phyloP scores from a whole-genome alignment of 2,113 vertebrate species.

The Gallinago undulata region DNA sequence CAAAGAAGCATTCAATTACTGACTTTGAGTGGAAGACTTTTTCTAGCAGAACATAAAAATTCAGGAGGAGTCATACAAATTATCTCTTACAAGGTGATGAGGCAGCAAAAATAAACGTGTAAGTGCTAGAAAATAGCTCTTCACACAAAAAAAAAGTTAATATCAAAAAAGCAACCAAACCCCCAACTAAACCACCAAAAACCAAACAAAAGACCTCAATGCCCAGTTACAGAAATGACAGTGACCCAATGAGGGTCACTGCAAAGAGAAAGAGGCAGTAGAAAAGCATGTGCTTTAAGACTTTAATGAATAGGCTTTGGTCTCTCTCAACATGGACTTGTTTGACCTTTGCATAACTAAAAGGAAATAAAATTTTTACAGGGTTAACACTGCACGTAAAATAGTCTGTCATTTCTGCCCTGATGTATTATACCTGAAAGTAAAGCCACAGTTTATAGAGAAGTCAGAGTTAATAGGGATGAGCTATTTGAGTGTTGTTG shows the following conservation, averaged over 20 bases:
- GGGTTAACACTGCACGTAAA: background rate
- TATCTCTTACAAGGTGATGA: background rate
- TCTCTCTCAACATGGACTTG: background rate
- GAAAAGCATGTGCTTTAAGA: background rate
- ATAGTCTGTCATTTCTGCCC: background rate
- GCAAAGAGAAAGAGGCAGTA: background rate
- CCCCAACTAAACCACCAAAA: background rate
- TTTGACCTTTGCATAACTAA: background rate
- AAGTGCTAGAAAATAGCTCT: background rate
- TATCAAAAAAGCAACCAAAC: background rate
- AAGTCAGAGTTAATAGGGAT: background rate
- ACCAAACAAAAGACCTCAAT: background rate
- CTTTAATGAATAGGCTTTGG: background rate
- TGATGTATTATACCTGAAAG: background rate
- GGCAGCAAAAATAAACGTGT: background rate
- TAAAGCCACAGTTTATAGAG: background rate
- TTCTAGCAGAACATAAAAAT: background rate
- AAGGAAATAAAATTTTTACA: background rate
- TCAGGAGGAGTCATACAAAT: background rate
- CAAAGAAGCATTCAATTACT: background rate
- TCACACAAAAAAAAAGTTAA: background rate
- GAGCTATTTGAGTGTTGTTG: background rate
- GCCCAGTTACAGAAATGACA: background rate
- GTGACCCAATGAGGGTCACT: background rate
- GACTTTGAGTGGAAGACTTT: background rate